Evolutionary conservation across 2,797 vertebrate genomes (phyloP).

Genomic region (Antennarius maculatus): DNA sequence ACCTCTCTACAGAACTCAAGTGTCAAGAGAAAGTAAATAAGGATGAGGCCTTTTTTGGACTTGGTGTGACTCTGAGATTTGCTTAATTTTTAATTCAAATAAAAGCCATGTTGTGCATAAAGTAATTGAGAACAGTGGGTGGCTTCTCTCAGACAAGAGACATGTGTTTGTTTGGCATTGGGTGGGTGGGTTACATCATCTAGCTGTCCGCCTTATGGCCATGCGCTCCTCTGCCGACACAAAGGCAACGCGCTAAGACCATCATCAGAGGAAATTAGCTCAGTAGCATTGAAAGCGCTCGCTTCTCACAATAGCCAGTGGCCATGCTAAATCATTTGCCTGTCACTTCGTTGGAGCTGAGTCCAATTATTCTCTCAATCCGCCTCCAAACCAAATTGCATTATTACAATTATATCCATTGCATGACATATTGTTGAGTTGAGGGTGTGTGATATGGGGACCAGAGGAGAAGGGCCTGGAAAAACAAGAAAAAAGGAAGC

Average conservation of each 20-base stretch:
- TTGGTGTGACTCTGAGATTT: constrained; percentile 48
- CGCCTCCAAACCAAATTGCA: constrained; percentile 82
- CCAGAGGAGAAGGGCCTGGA: constrained; percentile 33
- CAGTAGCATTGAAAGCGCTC: constrained; percentile 73
- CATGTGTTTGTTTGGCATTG: constrained; percentile 77
- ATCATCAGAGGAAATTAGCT: constrained; percentile 82
- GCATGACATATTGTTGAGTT: constrained; percentile 74
- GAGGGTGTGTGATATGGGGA: constrained; percentile 58
- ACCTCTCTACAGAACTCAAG: constrained; percentile 27
- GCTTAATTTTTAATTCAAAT: constrained; percentile 62
- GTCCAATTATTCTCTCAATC: constrained; percentile 82
- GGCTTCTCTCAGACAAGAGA: constrained; percentile 68
- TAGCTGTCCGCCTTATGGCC: constrained; percentile 73
- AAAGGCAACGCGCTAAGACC: constrained; percentile 75
- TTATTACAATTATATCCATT: constrained; percentile 82
- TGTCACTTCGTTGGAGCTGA: constrained; percentile 75
- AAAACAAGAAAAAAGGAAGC: constrained; percentile 38
- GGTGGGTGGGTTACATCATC: constrained; percentile 79
- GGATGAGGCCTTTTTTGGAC: constrained; percentile 44
- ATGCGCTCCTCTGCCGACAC: constrained; percentile 68
- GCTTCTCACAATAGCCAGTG: constrained; percentile 82
- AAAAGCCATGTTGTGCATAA: constrained; percentile 45
- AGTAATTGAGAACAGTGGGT: constrained; percentile 66
- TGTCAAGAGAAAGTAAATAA: constrained; percentile 40
- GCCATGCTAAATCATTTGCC: constrained; percentile 80